phyloP scores from a whole-genome alignment of 2,888 invertebrate species.

The Cetonia aurata region DNA sequence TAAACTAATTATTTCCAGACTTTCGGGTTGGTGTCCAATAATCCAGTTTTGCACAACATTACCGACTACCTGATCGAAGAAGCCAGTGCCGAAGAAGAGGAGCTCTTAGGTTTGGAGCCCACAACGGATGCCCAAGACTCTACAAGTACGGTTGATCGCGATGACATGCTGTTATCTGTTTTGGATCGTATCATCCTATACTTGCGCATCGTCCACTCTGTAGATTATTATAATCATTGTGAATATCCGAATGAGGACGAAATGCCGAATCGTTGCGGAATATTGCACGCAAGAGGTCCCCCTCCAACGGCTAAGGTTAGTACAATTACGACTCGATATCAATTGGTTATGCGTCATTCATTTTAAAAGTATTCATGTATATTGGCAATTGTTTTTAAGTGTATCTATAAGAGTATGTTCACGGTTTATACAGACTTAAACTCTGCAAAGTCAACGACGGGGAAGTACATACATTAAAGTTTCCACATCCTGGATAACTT shows the following conservation, averaged over 20 bases:
- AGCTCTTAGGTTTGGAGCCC: constrained; percentile 80
- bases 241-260: constrained; percentile 99
- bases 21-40: constrained; percentile 83
- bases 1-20: constrained; percentile 60
- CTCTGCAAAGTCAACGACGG: too few relatives aligned
- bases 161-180: constrained; percentile 79
- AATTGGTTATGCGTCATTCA: too few relatives aligned
- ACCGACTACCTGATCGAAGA: constrained; percentile 98
- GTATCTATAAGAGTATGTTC: too few relatives aligned
- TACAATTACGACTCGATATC: too few relatives aligned
- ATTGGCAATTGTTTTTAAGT: not conserved
- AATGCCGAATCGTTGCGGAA: constrained; percentile 99
- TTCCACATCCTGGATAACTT: too few relatives aligned
- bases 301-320: constrained; percentile 84
- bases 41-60: constrained; percentile 96
- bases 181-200: constrained; percentile 89
- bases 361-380: too few relatives aligned
- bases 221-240: constrained; percentile 99
- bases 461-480: too few relatives aligned
- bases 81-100: constrained; percentile 98
- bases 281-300: constrained; percentile 95
- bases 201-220: constrained; percentile 95
- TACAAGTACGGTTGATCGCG: constrained; percentile 74
- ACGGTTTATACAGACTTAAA: too few relatives aligned
- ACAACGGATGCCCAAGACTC: constrained; percentile 65